phyloP scores from a whole-genome alignment of 2,797 vertebrate genomes.

The Enteromius fasciolatus region DNA sequence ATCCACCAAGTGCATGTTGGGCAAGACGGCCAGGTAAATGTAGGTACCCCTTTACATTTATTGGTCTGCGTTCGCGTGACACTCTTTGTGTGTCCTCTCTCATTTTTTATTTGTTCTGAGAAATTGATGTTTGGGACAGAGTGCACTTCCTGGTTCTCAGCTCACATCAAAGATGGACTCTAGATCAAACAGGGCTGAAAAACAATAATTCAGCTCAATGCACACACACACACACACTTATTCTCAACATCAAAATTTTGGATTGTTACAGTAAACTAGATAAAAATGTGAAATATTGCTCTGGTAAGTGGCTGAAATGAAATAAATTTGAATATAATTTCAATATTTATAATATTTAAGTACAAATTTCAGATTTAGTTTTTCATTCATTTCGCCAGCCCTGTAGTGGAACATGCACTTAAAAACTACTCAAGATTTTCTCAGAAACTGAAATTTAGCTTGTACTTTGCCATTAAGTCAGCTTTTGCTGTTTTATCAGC shows the following conservation, averaged over 20 bases:
- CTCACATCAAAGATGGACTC: conserved; percentile 57
- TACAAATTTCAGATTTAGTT: no score
- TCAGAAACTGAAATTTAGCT: neutral
- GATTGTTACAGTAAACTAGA: neutral
- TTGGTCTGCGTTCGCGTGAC: neutral
- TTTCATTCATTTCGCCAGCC: neutral
- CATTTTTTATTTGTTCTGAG: conserved; percentile 45
- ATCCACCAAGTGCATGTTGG: conserved; percentile 97
- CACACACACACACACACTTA: neutral
- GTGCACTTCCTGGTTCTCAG: conserved; percentile 66
- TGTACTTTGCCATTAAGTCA: neutral
- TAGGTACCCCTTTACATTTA: neutral
- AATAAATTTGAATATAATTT: neutral
- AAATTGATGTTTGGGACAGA: conserved; percentile 57
- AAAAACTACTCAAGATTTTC: neutral
- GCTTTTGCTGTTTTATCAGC: conserved; percentile 12
- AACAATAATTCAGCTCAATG: conserved; percentile 46
- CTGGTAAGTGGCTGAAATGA: neutral
- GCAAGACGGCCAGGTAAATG: conserved; percentile 96
- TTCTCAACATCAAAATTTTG: neutral
- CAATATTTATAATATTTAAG: no score
- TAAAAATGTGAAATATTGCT: neutral
- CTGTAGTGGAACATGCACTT: neutral
- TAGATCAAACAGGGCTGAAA: conserved; percentile 55
- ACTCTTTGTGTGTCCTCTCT: conserved; percentile 8